Evolutionary conservation across 2,797 vertebrate species (phyloP).

Genomic region (Aplochiton taeniatus): DNA sequence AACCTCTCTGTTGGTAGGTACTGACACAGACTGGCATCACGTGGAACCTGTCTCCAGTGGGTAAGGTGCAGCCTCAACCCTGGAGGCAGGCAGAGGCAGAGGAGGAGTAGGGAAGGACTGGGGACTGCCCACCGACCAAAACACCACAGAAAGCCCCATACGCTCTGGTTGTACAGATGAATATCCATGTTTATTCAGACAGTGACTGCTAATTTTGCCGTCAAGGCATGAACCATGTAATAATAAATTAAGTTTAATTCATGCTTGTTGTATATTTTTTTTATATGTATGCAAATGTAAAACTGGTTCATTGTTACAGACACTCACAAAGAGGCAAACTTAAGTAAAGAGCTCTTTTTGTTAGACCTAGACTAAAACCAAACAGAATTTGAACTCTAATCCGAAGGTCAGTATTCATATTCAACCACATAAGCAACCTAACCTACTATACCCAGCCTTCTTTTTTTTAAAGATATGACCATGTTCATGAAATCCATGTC

Average conservation of each 20-base stretch:
- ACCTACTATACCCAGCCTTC: too few species aligned
- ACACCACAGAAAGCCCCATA: conserved; percentile 26
- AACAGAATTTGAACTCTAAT: too few species aligned
- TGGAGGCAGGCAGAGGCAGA: conserved; percentile 58
- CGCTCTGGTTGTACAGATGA: conserved; percentile 66
- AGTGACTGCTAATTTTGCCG: conserved; percentile 38
- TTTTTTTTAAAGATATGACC: too few species aligned
- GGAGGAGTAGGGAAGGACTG: conserved; percentile 51
- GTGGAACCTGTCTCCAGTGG: conserved; percentile 77
- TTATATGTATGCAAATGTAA: too few species aligned
- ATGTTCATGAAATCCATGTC: too few species aligned
- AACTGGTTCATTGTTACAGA: too few species aligned
- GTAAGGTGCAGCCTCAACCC: conserved; percentile 68
- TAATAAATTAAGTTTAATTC: conserved; percentile 69
- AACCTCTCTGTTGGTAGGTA: conserved; percentile 61
- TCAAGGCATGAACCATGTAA: conserved; percentile 59
- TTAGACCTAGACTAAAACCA: too few species aligned
- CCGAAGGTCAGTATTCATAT: too few species aligned
- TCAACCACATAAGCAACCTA: too few species aligned
- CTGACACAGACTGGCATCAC: conserved; percentile 72
- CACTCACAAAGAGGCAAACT: too few species aligned
- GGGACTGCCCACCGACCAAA: conserved; percentile 1
- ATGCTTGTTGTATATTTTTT: too few species aligned
- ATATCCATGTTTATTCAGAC: conserved; percentile 44
- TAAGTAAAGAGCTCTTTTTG: too few species aligned